phyloP scores from a whole-genome alignment of 2,797 vertebrate species.

The Salarias fasciatus region DNA sequence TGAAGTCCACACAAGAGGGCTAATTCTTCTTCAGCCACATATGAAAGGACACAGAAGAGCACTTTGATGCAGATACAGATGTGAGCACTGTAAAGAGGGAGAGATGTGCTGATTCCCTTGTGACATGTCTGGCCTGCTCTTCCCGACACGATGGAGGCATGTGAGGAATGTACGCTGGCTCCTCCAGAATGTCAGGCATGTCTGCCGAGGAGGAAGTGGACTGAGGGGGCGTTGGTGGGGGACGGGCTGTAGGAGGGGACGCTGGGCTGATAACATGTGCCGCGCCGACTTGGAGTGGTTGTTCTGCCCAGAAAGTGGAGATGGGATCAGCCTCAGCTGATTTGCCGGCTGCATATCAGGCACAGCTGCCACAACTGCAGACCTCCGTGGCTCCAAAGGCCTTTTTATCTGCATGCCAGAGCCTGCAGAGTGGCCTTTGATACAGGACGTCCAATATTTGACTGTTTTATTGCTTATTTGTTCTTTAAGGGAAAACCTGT shows the following conservation, averaged over 20 bases:
- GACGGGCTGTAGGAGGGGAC: slow-evolving; percentile 11
- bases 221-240: not conserved
- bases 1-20: slow-evolving; percentile 32
- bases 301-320: slow-evolving; percentile 47
- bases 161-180: slow-evolving; percentile 79
- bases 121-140: slow-evolving; percentile 44
- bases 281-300: slow-evolving; percentile 62
- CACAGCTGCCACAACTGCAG: slow-evolving; percentile 73
- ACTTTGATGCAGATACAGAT: slow-evolving; percentile 30
- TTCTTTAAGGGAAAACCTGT: slow-evolving; percentile 1
- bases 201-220: slow-evolving; percentile 60
- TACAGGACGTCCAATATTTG: slow-evolving; percentile 61
- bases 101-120: slow-evolving; percentile 30
- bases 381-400: slow-evolving; percentile 56
- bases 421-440: slow-evolving; percentile 49
- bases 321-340: slow-evolving; percentile 67
- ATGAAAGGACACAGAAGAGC: slow-evolving; percentile 38
- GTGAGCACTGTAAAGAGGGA: slow-evolving; percentile 30
- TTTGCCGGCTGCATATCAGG: slow-evolving; percentile 54
- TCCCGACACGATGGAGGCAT: slow-evolving; percentile 60
- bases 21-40: slow-evolving; percentile 40
- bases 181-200: slow-evolving; percentile 77
- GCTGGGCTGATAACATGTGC: slow-evolving; percentile 56
- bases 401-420: slow-evolving; percentile 56
- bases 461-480: slow-evolving; percentile 30